These are phyloP conservation scores for Furnarius figulus DNA, from an alignment of 2,113 vertebrate genomes.

Conservation along the genomic window DNA sequence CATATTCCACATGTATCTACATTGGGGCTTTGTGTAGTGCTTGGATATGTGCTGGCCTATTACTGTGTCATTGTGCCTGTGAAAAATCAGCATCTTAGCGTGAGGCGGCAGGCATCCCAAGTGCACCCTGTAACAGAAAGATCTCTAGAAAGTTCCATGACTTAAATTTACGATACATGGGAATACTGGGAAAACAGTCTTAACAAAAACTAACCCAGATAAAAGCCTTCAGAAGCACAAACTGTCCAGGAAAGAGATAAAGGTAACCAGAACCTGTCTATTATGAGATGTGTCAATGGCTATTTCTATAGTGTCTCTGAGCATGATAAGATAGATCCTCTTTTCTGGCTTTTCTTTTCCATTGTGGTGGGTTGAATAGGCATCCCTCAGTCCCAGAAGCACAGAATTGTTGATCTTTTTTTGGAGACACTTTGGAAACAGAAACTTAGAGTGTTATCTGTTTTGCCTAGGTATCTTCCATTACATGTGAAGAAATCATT, in stretches of 20 bases:
- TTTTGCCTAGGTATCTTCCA: background rate
- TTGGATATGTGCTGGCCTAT: background rate
- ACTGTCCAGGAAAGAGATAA: background rate
- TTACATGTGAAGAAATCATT: background rate
- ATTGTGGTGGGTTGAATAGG: background rate
- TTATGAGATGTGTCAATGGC: background rate
- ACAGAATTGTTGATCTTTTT: background rate
- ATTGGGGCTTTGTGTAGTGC: background rate
- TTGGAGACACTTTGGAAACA: background rate
- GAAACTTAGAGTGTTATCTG: background rate
- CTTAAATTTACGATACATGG: fast-evolving
- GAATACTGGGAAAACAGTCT: background rate
- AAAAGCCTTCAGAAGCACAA: background rate
- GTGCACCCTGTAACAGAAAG: background rate
- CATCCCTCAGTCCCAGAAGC: fast-evolving
- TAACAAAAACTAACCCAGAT: background rate
- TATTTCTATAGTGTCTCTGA: background rate
- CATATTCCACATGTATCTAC: fast-evolving
- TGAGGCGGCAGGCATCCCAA: background rate
- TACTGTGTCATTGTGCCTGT: background rate
- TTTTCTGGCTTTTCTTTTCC: background rate
- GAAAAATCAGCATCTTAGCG: background rate
- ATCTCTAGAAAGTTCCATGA: fast-evolving
- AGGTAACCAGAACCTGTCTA: background rate
- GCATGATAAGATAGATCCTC: background rate